These are phyloP conservation scores for Coluber constrictor DNA, from an alignment of 2,797 vertebrate species.

Conservation along the genomic window DNA sequence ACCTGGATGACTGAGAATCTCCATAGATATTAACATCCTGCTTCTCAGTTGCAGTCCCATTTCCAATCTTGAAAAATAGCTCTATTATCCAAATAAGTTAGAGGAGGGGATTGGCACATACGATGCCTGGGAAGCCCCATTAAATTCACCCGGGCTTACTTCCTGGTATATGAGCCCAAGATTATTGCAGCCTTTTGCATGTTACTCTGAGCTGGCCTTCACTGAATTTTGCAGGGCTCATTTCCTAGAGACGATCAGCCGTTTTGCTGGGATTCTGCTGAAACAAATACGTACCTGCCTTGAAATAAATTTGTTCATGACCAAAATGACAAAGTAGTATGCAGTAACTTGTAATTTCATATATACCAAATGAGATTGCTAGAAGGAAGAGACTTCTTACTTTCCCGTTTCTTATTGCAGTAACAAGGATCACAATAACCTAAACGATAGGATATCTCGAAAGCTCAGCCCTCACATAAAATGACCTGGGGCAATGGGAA, in stretches of 20 bases:
- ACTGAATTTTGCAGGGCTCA: not conserved
- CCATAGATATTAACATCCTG: not conserved
- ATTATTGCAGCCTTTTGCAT: not conserved
- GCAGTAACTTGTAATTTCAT: not conserved
- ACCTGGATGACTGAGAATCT: not conserved
- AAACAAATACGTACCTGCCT: not conserved
- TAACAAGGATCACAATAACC: not conserved
- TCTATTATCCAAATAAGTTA: not conserved
- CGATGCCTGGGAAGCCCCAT: not conserved
- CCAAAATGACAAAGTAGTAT: not conserved
- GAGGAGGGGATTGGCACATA: not conserved
- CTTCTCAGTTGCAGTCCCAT: not conserved
- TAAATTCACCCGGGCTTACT: not conserved
- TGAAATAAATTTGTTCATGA: not conserved
- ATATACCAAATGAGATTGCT: not conserved
- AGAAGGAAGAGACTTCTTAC: not conserved
- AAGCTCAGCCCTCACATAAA: not conserved
- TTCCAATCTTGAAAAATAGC: not conserved
- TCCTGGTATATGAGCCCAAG: not conserved
- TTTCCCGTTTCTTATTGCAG: not conserved
- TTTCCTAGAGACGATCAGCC: not conserved
- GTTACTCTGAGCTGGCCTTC: not conserved
- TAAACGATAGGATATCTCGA: not conserved
- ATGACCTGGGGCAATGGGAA: not conserved
- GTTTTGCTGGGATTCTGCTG: not conserved